phyloP scores from a whole-genome alignment of 2,113 vertebrate genomes.

The Cochlearius cochlearius region DNA sequence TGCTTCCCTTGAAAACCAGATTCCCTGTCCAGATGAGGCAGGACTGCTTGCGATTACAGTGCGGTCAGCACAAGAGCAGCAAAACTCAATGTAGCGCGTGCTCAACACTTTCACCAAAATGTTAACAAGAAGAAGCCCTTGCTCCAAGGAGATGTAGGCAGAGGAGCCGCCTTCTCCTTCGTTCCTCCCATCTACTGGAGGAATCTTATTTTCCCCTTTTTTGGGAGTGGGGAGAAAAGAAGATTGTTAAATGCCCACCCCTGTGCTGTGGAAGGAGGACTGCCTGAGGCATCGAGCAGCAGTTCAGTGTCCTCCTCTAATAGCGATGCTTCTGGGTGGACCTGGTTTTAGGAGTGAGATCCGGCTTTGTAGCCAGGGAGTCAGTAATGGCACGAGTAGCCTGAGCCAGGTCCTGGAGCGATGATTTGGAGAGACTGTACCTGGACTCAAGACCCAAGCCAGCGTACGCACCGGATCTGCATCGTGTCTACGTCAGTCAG shows the following conservation, averaged over 20 bases:
- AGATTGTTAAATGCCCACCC: neutral
- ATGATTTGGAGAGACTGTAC: neutral
- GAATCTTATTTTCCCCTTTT: neutral
- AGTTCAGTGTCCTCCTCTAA: neutral
- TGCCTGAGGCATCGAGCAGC: neutral
- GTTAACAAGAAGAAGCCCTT: neutral
- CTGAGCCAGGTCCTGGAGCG: neutral
- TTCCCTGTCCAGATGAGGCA: neutral
- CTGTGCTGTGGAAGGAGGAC: neutral
- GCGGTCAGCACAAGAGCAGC: neutral
- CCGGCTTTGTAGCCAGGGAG: neutral
- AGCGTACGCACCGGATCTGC: neutral
- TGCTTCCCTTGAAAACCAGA: slow-evolving; percentile 34
- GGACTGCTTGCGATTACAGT: neutral
- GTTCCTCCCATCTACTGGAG: neutral
- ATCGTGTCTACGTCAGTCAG: accelerated
- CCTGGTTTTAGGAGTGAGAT: neutral
- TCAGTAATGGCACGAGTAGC: neutral
- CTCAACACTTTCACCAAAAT: neutral
- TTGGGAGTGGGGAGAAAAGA: neutral
- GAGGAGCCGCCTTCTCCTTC: neutral
- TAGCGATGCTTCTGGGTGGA: neutral
- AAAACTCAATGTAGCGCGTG: accelerated
- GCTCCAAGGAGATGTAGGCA: neutral
- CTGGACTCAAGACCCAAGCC: neutral